A percentile compares a stretch with the other conserved stretches of the same genome.
Evolutionary conservation across 2,113 vertebrate genomes (phyloP).

Genomic region (Mesitornis unicolor): DNA sequence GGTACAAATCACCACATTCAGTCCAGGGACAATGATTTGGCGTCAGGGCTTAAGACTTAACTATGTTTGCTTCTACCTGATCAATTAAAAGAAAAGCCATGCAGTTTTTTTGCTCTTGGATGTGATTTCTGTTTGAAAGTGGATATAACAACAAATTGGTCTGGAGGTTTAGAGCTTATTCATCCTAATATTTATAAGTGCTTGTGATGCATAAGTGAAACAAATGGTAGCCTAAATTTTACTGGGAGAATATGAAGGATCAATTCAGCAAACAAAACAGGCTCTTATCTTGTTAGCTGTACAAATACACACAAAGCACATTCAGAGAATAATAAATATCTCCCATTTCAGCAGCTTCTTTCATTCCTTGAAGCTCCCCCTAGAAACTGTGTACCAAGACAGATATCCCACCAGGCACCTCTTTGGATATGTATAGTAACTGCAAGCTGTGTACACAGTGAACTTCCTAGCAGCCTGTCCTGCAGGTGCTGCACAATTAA

Average conservation of each 20-base stretch:
- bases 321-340: not conserved
- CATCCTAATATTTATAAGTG: not conserved
- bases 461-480: not conserved
- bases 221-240: not conserved
- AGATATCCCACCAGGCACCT: not conserved
- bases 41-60: not conserved
- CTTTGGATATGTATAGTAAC: not conserved
- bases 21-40: not conserved
- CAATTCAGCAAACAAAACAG: constrained; percentile 21
- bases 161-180: not conserved
- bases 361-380: not conserved
- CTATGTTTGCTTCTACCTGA: not conserved
- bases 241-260: not conserved
- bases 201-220: not conserved
- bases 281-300: constrained; percentile 19
- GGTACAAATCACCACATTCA: not conserved
- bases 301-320: not conserved
- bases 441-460: not conserved
- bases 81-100: not conserved
- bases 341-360: not conserved
- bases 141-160: not conserved
- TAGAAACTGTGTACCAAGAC: not conserved
- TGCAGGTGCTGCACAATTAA: constrained; percentile 10
- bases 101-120: not conserved
- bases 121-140: not conserved